Evolutionary conservation across 1,140 invertebrate species (phyloP), one percentile per base, ranked within the genome.

Genomic region (Chlorops oryzae): DNA sequence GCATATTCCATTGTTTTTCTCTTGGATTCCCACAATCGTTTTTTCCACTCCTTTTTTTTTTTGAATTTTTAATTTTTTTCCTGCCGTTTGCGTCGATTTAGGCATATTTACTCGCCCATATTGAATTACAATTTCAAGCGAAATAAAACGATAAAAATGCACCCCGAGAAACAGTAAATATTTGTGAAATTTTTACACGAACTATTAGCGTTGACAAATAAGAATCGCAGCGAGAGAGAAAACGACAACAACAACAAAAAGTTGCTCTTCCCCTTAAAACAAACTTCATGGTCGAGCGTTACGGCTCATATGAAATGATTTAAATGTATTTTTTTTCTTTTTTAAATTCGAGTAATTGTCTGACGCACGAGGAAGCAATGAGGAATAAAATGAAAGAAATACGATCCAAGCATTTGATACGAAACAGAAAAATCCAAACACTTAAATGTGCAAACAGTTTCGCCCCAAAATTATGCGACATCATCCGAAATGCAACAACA

Each of bases 131-230:
- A n/a, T 21, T 41, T 41, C 34, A 35, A 54, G 50, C 38, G 52
- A 51, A 35, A 52, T 56, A 56, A 55, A 47, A 22, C 9, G 18
- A 32, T 32, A 7, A 38, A 18, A 59, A 60, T 59, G 57, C 62
- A 64, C 65, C 62, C 65, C 62, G 65, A 65, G 65, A 65, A 62
- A 59, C 50, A 65, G 64, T 64, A 66, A 66, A 66, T 66, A 66
- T 66, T 66, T 66, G 64, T 66, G 64, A n/a, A 56, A 63, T 66
- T 66, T 66, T 66, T 66, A 66, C 64, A 66, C 64, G 64, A 66
- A 63, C 64, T 66, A 66, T 66, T 66, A 66, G 62, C 62, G 54
- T 50, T 50, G 37, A 45, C 53, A 63, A 56, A 55, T 55, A 56
- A 25, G 22, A 23, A 38, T 39, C 22, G 22, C 35, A 39, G 17